A percentile compares a stretch with the other conserved stretches of the same genome.
phyloP scores from a whole-genome alignment of 2,797 vertebrate genomes.

The Pangasius sanitwongsei region DNA sequence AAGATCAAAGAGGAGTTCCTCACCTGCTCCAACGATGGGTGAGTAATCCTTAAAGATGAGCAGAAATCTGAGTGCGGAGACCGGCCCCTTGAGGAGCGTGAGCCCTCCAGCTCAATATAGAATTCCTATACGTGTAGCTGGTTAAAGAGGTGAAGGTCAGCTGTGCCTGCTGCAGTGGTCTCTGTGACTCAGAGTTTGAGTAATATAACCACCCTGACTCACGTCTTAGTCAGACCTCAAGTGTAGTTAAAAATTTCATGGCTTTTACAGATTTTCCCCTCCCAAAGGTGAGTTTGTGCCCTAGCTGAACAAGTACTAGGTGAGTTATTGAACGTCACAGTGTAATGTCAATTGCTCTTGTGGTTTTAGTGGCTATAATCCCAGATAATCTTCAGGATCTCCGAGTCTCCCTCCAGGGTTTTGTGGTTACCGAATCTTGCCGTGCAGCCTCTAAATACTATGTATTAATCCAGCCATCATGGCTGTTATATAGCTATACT shows the following conservation, averaged over 20 bases:
- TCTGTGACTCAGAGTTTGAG: constrained; percentile 24
- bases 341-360: constrained; percentile 1
- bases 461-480: background rate
- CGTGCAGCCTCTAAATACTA: background rate
- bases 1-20: constrained; percentile 98
- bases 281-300: background rate
- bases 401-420: background rate
- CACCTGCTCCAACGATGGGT: constrained; percentile 98
- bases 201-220: constrained; percentile 14
- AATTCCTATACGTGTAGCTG: constrained; percentile 20
- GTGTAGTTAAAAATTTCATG: constrained; percentile 8
- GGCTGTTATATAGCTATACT: background rate
- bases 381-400: constrained; percentile 23
- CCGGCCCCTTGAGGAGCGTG: background rate
- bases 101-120: constrained; percentile 26
- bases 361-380: constrained; percentile 35
- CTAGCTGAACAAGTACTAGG: background rate
- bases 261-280: background rate
- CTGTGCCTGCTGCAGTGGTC: background rate
- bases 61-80: constrained; percentile 24
- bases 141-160: constrained; percentile 15
- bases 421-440: background rate
- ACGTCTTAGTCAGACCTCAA: constrained; percentile 3
- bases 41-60: constrained; percentile 67
- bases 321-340: background rate